Percentiles rank a stretch among this genome's conserved stretches.
Conservation (phyloP, 2,113 vertebrate genomes). For the Pontoporia blainvillei region DNA sequence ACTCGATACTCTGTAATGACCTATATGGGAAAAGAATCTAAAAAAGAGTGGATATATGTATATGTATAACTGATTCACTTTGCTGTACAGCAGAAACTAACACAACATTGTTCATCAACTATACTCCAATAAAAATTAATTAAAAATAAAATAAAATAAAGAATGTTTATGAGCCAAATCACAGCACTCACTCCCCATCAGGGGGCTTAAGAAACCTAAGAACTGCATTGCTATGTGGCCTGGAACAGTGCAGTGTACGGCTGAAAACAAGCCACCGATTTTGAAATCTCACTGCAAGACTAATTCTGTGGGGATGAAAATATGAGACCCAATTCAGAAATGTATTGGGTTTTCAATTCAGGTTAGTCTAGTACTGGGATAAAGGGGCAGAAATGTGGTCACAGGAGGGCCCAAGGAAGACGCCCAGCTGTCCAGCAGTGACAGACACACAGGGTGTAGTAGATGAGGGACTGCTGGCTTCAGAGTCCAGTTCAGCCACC, state of each 20-base stretch:
- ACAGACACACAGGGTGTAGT: accelerated
- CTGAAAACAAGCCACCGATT: not conserved
- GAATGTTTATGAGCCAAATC: not conserved
- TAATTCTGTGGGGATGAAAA: not conserved
- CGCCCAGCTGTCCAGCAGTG: accelerated
- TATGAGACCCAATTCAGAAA: not conserved
- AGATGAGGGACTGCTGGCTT: not conserved
- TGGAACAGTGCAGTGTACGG: not conserved
- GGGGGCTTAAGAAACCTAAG: not conserved
- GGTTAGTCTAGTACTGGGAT: too few species aligned
- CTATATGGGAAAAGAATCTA: not conserved
- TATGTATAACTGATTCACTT: not conserved
- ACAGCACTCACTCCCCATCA: accelerated
- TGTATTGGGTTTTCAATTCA: not conserved
- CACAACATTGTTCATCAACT: not conserved
- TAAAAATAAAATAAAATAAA: not conserved
- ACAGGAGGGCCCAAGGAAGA: not conserved
- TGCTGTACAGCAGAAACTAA: not conserved
- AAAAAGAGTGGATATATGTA: too few species aligned
- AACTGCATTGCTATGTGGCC: not conserved
- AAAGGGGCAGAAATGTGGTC: not conserved
- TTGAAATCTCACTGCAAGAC: not conserved
- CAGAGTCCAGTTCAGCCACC: not conserved
- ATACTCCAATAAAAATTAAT: not conserved
- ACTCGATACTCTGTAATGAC: too few species aligned